A percentile compares a stretch with the other conserved stretches of the same genome.
Conservation (phyloP, 2,797 vertebrate genomes). For the Euthynnus affinis region DNA sequence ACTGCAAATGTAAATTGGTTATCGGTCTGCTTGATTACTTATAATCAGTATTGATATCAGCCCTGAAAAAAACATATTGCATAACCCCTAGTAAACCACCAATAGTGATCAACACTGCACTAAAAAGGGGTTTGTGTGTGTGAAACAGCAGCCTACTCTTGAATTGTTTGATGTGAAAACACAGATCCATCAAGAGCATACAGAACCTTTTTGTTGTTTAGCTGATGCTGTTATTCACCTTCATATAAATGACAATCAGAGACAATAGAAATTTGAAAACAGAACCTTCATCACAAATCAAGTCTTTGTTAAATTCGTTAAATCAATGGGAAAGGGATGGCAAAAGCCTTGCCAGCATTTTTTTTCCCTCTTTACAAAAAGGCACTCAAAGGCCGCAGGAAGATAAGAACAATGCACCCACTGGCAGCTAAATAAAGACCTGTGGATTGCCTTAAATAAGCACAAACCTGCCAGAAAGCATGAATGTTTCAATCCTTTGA, state of each 20-base stretch:
- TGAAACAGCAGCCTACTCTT: background rate
- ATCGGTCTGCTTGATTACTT: too few relatives aligned
- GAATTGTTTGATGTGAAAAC: background rate
- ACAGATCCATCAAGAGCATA: background rate
- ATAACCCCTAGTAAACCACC: background rate
- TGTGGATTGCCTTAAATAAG: constrained; percentile 57
- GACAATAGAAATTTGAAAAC: background rate
- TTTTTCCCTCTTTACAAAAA: constrained; percentile 37
- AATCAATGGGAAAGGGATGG: background rate
- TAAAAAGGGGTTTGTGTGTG: background rate
- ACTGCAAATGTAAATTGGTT: background rate
- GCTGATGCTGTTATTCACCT: background rate
- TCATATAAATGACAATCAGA: background rate
- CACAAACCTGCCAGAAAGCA: constrained; percentile 49
- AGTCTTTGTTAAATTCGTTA: background rate
- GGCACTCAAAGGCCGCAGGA: constrained; percentile 45
- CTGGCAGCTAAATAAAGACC: constrained; percentile 72
- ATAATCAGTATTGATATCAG: too few relatives aligned
- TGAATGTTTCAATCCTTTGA: constrained; percentile 36
- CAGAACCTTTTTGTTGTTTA: background rate
- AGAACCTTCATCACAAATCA: too few relatives aligned
- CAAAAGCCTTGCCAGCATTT: constrained; percentile 18
- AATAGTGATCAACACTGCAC: background rate
- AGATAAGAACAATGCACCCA: constrained; percentile 64
- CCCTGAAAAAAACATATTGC: too few relatives aligned